Evolutionary conservation across 2,888 invertebrate species (phyloP).

Genomic region (Phyto melanocephala): DNA sequence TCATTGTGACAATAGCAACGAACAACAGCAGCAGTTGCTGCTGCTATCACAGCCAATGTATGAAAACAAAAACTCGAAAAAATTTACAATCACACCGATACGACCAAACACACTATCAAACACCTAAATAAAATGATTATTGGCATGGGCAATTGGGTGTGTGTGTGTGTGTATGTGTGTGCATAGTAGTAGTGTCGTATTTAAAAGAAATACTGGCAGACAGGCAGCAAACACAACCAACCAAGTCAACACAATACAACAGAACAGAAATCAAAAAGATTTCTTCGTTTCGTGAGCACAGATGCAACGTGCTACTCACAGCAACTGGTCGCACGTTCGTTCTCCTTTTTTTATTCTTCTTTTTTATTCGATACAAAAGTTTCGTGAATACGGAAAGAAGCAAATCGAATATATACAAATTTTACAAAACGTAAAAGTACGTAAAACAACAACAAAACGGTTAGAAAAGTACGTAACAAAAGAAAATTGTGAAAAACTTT

Average conservation of each 20-base stretch:
- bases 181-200: constrained; percentile 3
- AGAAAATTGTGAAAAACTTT: constrained; percentile 38
- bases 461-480: constrained; percentile 23
- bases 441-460: constrained; percentile 23
- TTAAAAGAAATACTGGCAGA: constrained; percentile 21
- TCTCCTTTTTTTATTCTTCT: constrained; percentile 46
- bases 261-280: constrained; percentile 71
- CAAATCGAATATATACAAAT: not conserved
- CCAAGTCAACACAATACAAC: constrained; percentile 67
- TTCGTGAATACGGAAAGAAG: constrained; percentile 12
- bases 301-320: constrained; percentile 74
- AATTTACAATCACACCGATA: not conserved
- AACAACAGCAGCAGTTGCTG: not conserved
- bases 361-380: constrained; percentile 33
- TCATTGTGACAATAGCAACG: constrained; percentile 22
- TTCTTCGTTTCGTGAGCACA: constrained; percentile 69
- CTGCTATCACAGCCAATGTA: constrained; percentile 8
- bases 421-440: not conserved
- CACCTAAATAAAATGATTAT: constrained; percentile 27
- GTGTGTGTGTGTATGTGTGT: not conserved
- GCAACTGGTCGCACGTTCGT: constrained; percentile 71
- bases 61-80: constrained; percentile 34
- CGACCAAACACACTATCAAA: not conserved
- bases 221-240: constrained; percentile 59
- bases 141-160: constrained; percentile 27